Evolutionary conservation across 2,888 invertebrate genomes (phyloP).

Genomic region (Drosophila bunnanda): DNA sequence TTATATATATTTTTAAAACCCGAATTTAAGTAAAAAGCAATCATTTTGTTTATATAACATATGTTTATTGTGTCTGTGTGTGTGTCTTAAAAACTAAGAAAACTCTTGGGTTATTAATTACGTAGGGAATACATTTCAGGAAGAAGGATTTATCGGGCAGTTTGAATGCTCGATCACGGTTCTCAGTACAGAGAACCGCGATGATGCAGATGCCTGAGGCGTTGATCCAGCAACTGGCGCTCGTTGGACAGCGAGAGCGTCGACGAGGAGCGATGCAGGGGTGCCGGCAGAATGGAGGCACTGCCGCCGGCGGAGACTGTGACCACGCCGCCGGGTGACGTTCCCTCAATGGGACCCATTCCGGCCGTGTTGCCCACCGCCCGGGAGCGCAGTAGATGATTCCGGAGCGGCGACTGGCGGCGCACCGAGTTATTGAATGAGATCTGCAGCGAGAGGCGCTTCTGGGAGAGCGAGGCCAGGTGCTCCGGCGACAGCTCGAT

Average conservation of each 20-base stretch:
- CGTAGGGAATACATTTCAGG: constrained; percentile 24
- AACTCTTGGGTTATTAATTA: constrained; percentile 23
- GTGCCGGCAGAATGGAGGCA: constrained; percentile 63
- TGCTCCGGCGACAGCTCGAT: constrained; percentile 84
- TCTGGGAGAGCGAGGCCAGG: constrained; percentile 82
- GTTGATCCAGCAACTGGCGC: constrained; percentile 73
- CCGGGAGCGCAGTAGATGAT: constrained; percentile 81
- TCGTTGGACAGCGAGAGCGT: constrained; percentile 75
- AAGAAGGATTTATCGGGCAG: constrained; percentile 44
- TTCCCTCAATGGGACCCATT: constrained; percentile 52
- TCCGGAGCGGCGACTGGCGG: constrained; percentile 77
- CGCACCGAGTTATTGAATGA: constrained; percentile 81
- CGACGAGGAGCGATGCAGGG: constrained; percentile 81
- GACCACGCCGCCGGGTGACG: constrained; percentile 11
- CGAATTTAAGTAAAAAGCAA: neutral
- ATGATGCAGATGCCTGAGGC: constrained; percentile 79
- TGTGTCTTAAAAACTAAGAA: constrained; percentile 26
- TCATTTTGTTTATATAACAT: constrained; percentile 4
- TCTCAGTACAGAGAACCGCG: constrained; percentile 81
- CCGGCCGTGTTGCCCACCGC: constrained; percentile 66
- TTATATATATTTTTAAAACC: neutral
- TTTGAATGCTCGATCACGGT: constrained; percentile 1
- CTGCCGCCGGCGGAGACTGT: constrained; percentile 20
- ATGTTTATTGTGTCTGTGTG: constrained; percentile 27
- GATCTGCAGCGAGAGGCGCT: constrained; percentile 84